Evolutionary conservation across 1,140 invertebrate species (phyloP).

Genomic region (Tetranychus cinnabarinus): DNA sequence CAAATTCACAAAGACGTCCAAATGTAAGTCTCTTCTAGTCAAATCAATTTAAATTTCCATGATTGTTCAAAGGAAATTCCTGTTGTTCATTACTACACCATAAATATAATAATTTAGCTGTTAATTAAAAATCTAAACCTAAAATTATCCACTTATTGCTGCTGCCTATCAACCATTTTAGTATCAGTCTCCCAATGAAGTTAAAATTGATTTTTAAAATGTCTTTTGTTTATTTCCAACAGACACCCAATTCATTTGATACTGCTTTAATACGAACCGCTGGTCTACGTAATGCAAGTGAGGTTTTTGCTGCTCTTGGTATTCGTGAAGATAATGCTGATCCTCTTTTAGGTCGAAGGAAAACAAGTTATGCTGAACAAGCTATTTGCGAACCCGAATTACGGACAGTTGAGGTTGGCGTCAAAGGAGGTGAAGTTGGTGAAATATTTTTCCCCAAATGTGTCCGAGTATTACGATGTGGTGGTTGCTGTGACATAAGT

Average conservation of each 20-base stretch:
- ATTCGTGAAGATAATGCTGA: neutral
- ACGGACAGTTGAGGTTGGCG: neutral
- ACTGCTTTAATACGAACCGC: neutral
- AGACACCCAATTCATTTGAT: neutral
- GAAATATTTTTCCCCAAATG: neutral
- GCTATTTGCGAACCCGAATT: neutral
- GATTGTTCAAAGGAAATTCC: too few species aligned
- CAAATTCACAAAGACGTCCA: too few species aligned
- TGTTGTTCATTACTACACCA: too few species aligned
- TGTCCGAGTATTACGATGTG: constrained; percentile 2
- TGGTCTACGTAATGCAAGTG: neutral
- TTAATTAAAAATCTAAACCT: too few species aligned
- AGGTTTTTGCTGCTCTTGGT: neutral
- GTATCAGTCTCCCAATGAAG: too few species aligned
- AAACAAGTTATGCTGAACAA: neutral
- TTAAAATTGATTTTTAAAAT: too few species aligned
- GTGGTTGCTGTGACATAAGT: constrained; percentile 1
- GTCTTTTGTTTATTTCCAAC: neutral
- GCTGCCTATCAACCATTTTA: too few species aligned
- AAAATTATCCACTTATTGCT: too few species aligned
- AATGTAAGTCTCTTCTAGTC: too few species aligned
- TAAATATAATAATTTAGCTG: too few species aligned
- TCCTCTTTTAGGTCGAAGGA: neutral
- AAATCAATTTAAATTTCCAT: too few species aligned
- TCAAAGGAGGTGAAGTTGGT: neutral